phyloP scores from a whole-genome alignment of 2,113 vertebrate species.

The Macquaria australasica region DNA sequence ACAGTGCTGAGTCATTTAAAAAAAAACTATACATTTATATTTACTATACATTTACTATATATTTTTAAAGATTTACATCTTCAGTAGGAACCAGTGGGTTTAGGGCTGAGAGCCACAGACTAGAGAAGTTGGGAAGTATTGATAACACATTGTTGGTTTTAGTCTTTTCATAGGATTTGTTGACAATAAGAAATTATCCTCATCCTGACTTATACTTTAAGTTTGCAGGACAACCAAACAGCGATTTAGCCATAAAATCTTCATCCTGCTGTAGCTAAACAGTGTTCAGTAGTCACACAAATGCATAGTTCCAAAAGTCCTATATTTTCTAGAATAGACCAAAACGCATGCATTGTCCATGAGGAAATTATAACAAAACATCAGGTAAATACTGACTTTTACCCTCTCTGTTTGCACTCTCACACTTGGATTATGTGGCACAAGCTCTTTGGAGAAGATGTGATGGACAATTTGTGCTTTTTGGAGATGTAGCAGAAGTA shows the following conservation, averaged over 20 bases:
- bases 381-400: not conserved
- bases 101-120: not conserved
- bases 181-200: not conserved
- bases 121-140: not conserved
- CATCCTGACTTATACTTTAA: not conserved
- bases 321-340: not conserved
- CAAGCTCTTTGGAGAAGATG: constrained; percentile 11
- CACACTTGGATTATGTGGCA: not conserved
- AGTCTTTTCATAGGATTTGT: not conserved
- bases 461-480: not conserved
- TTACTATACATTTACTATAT: no score
- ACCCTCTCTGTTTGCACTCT: not conserved
- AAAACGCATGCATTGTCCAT: not conserved
- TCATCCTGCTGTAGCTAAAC: not conserved
- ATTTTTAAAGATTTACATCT: not conserved
- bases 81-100: not conserved
- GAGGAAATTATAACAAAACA: not conserved
- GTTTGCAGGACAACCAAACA: not conserved
- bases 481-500: not conserved
- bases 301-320: not conserved
- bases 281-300: not conserved
- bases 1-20: no score
- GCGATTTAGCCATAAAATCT: not conserved
- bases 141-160: not conserved
- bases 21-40: no score